These are phyloP conservation scores for Scarus forsteni DNA, from an alignment of 2,797 vertebrate species.

Conservation along the genomic window DNA sequence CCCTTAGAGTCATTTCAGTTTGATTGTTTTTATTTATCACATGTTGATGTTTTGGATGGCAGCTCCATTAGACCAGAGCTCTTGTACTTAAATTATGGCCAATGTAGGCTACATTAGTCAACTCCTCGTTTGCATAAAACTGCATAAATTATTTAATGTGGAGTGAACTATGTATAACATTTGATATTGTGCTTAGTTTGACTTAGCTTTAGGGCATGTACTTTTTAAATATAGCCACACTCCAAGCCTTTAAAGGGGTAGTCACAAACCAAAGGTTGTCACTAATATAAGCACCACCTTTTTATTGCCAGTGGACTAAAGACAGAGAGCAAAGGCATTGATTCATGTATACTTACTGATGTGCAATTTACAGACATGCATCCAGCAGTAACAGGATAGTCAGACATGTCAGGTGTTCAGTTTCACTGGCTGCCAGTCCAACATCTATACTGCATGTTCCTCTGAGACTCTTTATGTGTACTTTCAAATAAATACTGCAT, in stretches of 20 bases:
- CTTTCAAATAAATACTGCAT: constrained; percentile 40
- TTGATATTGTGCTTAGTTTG: no score
- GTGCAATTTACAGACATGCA: not conserved
- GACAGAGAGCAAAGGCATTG: constrained; percentile 21
- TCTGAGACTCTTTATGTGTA: constrained; percentile 23
- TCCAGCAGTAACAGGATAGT: constrained; percentile 18
- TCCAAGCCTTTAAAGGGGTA: not conserved
- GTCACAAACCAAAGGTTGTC: not conserved
- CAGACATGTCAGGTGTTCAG: constrained; percentile 21
- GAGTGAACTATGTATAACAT: no score
- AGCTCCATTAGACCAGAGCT: no score
- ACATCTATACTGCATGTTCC: constrained; percentile 39
- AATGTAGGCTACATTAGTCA: no score
- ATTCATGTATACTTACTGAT: constrained; percentile 34
- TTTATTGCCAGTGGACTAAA: not conserved
- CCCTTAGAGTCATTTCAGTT: no score
- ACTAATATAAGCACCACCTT: not conserved
- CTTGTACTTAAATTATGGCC: no score
- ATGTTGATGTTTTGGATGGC: no score
- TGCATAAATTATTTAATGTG: no score
- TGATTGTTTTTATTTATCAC: no score
- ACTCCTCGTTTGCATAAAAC: no score
- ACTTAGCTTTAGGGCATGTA: no score
- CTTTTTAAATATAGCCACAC: not conserved
- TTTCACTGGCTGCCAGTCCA: constrained; percentile 36